A percentile compares a stretch with the other conserved stretches of the same genome.
Conservation (phyloP, 2,888 invertebrate species). For the Alsophila aescularia region DNA sequence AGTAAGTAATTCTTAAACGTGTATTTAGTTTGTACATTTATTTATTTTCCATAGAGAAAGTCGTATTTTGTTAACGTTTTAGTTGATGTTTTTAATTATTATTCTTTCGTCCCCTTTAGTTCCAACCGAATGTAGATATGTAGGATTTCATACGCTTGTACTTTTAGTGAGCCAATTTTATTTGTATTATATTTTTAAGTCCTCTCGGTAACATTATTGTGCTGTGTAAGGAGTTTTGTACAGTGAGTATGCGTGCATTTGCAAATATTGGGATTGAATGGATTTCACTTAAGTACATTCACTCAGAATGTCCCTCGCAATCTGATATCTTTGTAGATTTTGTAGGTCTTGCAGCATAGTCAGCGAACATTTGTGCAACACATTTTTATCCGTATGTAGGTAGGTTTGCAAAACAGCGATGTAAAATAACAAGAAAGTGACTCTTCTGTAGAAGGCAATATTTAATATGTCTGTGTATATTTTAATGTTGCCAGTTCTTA, state of each 20-base stretch:
- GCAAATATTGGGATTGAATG: conserved; percentile 71
- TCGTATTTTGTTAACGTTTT: conserved; percentile 85
- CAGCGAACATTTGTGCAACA: conserved; percentile 38
- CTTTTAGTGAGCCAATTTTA: conserved; percentile 78
- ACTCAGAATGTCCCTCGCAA: conserved; percentile 64
- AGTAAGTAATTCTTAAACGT: conserved; percentile 76
- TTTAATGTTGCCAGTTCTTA: no score
- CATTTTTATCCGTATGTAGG: neutral
- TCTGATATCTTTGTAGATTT: conserved; percentile 52
- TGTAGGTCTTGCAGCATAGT: conserved; percentile 34
- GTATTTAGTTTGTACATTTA: conserved; percentile 84
- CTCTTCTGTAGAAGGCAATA: neutral
- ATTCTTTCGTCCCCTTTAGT: conserved; percentile 76
- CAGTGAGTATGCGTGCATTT: conserved; percentile 60
- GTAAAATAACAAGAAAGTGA: neutral
- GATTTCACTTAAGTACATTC: conserved; percentile 65
- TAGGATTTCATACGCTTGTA: conserved; percentile 84
- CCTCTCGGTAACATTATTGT: conserved; percentile 68
- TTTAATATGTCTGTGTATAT: neutral
- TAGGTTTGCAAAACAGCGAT: neutral
- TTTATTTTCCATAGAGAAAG: conserved; percentile 84
- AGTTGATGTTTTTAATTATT: conserved; percentile 78
- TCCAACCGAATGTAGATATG: conserved; percentile 79
- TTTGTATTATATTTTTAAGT: conserved; percentile 76
- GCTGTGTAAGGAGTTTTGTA: conserved; percentile 63